phyloP scores from a whole-genome alignment of 2,888 invertebrate species.

The Calameuta idolon region DNA sequence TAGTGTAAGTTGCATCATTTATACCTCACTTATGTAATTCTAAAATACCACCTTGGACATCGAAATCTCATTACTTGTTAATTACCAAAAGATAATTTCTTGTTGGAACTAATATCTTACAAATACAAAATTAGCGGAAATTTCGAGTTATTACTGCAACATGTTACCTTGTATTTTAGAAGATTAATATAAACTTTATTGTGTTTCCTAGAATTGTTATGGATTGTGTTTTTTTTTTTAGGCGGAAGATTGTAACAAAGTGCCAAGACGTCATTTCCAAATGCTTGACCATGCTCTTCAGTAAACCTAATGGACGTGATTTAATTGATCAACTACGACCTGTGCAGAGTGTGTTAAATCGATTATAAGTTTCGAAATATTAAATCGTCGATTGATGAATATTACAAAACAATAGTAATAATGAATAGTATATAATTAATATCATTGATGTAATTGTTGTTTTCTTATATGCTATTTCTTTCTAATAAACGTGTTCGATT shows the following conservation, averaged over 20 bases:
- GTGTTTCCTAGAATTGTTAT: background rate
- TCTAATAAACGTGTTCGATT: too few species aligned
- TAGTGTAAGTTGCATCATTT: too few species aligned
- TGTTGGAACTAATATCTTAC: background rate
- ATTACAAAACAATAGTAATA: too few species aligned
- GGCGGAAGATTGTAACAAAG: constrained; percentile 76
- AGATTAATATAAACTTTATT: background rate
- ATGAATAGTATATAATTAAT: too few species aligned
- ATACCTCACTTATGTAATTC: too few species aligned
- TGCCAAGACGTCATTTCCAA: constrained; percentile 82
- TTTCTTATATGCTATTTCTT: too few species aligned
- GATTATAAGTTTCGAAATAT: constrained; percentile 50
- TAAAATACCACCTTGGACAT: too few species aligned
- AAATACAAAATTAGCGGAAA: too few species aligned
- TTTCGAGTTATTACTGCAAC: too few species aligned
- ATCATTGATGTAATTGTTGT: too few species aligned
- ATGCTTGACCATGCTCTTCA: constrained; percentile 81
- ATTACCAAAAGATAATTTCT: constrained; percentile 1
- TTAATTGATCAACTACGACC: constrained; percentile 73
- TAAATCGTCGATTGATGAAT: too few species aligned
- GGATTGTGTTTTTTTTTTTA: constrained; percentile 61
- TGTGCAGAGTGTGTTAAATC: constrained; percentile 71
- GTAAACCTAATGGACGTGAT: constrained; percentile 76
- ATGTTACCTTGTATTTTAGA: too few species aligned
- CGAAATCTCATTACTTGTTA: background rate